These are phyloP conservation scores for Eupithecia exiguata DNA, from an alignment of 2,888 invertebrate genomes.

Conservation along the genomic window DNA sequence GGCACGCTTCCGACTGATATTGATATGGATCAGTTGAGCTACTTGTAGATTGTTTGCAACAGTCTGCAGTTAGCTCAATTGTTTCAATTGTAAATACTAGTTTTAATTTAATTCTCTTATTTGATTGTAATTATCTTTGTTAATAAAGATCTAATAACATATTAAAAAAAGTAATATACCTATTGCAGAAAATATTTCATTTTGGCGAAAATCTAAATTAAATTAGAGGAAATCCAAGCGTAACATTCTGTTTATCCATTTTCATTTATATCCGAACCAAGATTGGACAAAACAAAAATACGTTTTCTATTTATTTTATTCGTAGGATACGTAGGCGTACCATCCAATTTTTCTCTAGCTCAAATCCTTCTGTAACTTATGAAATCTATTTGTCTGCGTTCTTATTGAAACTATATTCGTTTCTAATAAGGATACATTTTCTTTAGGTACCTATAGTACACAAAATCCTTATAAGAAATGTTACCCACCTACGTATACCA, in stretches of 20 bases:
- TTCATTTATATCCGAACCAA: constrained; percentile 9
- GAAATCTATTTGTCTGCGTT: neutral
- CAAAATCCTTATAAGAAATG: too few species aligned
- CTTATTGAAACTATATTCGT: neutral
- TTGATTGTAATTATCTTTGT: too few species aligned
- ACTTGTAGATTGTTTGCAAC: too few species aligned
- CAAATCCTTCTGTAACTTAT: neutral
- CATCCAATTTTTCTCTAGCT: neutral
- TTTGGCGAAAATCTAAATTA: neutral
- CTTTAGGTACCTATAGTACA: too few species aligned
- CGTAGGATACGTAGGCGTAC: neutral
- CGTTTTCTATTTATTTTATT: neutral
- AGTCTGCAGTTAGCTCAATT: too few species aligned
- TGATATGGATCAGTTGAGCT: too few species aligned
- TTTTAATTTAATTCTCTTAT: too few species aligned
- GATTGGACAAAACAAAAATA: neutral
- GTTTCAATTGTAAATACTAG: too few species aligned
- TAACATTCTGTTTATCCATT: neutral
- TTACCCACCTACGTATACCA: too few species aligned
- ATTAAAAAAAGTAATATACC: too few species aligned
- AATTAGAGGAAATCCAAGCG: constrained; percentile 2
- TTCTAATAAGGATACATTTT: neutral
- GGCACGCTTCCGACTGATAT: too few species aligned
- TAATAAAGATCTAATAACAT: too few species aligned
- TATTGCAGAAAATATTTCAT: neutral